Percentiles rank a stretch among this genome's conserved stretches.
Evolutionary conservation across 2,888 invertebrate genomes (phyloP).

Genomic region (Agelastica alni): DNA sequence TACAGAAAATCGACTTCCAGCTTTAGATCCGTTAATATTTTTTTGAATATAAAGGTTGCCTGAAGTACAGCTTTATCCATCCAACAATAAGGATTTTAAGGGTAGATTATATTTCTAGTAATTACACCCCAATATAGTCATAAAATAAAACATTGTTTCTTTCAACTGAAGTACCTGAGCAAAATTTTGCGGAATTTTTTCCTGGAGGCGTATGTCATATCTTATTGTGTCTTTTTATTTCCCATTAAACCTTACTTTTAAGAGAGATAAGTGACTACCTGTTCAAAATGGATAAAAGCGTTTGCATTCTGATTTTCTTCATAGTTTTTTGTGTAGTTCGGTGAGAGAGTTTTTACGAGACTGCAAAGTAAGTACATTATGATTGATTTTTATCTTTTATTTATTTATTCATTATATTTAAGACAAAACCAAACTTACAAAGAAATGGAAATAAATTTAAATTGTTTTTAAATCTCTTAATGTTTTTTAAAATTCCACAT

Average conservation of each 20-base stretch:
- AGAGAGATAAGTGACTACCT: conserved; percentile 15
- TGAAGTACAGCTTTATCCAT: too few relatives aligned
- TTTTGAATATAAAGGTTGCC: too few relatives aligned
- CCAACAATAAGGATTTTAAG: too few relatives aligned
- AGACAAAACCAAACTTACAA: too few relatives aligned
- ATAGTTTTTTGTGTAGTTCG: conserved; percentile 1
- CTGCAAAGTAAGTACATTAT: neutral
- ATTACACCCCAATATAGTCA: neutral
- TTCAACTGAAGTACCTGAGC: neutral
- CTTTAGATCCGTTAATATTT: too few relatives aligned
- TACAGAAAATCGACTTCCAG: too few relatives aligned
- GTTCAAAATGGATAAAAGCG: conserved; percentile 5
- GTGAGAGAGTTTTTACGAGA: neutral
- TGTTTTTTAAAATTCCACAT: too few relatives aligned
- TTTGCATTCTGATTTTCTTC: conserved; percentile 2
- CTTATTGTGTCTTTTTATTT: conserved; percentile 10
- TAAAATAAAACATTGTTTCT: too few relatives aligned
- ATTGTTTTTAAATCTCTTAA: too few relatives aligned
- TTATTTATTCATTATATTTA: too few relatives aligned
- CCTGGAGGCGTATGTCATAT: conserved; percentile 3
- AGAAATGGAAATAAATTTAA: too few relatives aligned
- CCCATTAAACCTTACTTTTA: conserved; percentile 3
- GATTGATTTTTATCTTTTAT: too few relatives aligned
- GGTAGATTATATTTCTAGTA: neutral
- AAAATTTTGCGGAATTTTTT: neutral